Evolutionary conservation across 1,140 invertebrate genomes (phyloP).

Genomic region (Trachymyrmex septentrionalis): DNA sequence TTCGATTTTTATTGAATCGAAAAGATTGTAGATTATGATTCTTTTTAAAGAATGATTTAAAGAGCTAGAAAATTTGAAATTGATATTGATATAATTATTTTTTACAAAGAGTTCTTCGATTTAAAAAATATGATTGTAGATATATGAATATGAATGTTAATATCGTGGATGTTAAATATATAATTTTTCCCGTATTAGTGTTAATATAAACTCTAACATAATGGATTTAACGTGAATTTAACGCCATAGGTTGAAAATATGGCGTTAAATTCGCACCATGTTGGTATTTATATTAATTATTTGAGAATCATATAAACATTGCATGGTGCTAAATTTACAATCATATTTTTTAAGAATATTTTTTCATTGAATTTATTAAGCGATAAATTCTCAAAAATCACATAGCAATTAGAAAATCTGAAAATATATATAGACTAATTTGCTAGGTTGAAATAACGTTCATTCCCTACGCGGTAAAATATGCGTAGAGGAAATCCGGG

Average conservation of each 20-base stretch:
- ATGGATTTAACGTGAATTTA: too few species aligned
- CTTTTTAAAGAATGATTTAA: neutral
- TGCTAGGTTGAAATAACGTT: neutral
- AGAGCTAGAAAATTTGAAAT: neutral
- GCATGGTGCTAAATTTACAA: too few species aligned
- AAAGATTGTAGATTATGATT: neutral
- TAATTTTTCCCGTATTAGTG: too few species aligned
- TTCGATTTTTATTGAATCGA: neutral
- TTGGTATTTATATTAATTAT: too few species aligned
- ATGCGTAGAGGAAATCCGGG: slow-evolving; percentile 38
- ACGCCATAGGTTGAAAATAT: too few species aligned
- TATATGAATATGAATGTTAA: too few species aligned
- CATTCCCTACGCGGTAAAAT: slow-evolving; percentile 24
- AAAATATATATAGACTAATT: neutral
- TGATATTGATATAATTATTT: neutral
- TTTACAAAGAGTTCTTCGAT: neutral
- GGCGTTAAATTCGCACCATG: too few species aligned
- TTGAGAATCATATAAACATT: too few species aligned
- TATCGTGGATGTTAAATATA: too few species aligned
- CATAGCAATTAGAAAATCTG: neutral
- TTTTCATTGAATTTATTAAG: neutral
- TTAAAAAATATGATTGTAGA: too few species aligned
- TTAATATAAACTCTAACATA: too few species aligned
- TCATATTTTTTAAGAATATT: too few species aligned
- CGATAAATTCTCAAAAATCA: neutral